Conservation (phyloP, 2,113 vertebrate genomes). For the Grammomys dolichurus region DNA sequence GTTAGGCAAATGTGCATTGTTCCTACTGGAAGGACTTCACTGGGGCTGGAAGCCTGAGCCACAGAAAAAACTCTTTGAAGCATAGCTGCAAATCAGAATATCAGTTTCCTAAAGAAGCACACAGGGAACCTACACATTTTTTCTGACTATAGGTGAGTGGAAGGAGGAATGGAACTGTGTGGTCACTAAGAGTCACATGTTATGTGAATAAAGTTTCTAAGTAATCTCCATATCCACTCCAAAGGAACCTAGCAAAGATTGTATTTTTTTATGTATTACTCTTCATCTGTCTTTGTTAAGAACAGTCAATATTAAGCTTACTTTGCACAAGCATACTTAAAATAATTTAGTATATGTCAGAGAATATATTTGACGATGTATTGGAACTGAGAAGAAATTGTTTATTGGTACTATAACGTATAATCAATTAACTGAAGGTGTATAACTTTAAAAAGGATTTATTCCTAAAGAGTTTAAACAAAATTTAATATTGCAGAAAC, state of each 20-base stretch:
- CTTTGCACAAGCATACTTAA: neutral
- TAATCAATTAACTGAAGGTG: neutral
- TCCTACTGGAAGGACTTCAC: rapidly evolving
- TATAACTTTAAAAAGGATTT: neutral
- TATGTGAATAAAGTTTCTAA: neutral
- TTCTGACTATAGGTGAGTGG: neutral
- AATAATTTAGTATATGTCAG: neutral
- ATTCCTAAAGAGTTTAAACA: slow-evolving; percentile 3
- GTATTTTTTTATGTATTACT: too few species aligned
- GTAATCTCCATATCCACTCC: neutral
- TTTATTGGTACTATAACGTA: neutral
- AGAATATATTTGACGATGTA: neutral
- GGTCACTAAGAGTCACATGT: rapidly evolving
- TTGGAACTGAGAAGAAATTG: neutral
- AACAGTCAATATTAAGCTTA: neutral
- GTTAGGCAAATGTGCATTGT: neutral
- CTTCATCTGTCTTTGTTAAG: neutral
- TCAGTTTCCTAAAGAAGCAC: neutral
- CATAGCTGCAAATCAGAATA: neutral
- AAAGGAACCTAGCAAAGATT: neutral
- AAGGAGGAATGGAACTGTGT: neutral
- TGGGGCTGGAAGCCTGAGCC: too few species aligned
- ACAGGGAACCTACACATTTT: neutral
- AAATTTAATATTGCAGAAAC: neutral
- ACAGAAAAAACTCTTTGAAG: neutral